These are phyloP conservation scores for Macroramphosus scolopax DNA, from an alignment of 2,797 vertebrate genomes.

Conservation along the genomic window DNA sequence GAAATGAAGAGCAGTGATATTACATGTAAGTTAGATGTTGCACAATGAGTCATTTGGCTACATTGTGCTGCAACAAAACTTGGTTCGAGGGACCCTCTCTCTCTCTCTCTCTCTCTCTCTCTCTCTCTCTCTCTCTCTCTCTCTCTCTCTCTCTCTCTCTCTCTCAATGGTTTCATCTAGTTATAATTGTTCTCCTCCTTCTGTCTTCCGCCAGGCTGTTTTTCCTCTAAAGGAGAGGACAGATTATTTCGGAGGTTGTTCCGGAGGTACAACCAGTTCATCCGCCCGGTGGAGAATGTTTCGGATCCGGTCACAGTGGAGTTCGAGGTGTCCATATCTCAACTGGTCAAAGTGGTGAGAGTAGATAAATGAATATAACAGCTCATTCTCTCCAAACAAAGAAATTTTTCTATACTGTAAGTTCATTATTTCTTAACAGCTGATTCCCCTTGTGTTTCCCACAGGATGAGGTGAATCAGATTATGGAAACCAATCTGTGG, in stretches of 20 bases:
- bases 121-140: no score
- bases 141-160: no score
- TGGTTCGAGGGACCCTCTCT: no score
- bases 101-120: no score
- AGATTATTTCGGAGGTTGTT: constrained; percentile 86
- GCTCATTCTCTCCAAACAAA: background rate
- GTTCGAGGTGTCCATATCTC: constrained; percentile 92
- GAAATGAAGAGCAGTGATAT: no score
- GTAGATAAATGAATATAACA: background rate
- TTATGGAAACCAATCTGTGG: constrained; percentile 98
- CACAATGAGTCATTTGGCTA: no score
- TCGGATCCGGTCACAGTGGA: constrained; percentile 89
- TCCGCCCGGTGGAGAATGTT: constrained; percentile 91
- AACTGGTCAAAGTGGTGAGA: constrained; percentile 93
- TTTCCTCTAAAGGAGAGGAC: constrained; percentile 83
- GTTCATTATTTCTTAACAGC: no score
- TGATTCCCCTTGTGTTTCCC: constrained; percentile 35
- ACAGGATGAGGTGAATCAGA: constrained; percentile 98
- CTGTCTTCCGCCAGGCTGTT: constrained; percentile 63
- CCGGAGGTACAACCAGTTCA: constrained; percentile 88
- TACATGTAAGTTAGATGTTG: no score
- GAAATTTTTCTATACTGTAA: no score
- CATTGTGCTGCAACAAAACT: no score
- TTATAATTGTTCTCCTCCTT: background rate
- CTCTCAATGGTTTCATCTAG: background rate